Evolutionary conservation across 2,797 vertebrate genomes (phyloP).

Genomic region (Pyrocephalus nanus): DNA sequence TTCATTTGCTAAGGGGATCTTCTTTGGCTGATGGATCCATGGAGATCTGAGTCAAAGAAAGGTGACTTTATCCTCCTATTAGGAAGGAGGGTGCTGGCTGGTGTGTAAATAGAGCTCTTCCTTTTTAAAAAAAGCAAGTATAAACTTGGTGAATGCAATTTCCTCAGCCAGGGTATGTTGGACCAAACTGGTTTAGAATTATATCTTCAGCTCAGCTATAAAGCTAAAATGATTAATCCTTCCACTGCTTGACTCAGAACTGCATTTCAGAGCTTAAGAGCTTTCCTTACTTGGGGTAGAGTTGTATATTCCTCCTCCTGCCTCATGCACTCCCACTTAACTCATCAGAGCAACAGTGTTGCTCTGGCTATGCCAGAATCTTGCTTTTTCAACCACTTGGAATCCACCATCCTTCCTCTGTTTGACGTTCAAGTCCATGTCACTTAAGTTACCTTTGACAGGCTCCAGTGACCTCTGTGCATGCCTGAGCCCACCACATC

Average conservation of each 20-base stretch:
- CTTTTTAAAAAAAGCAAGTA: not conserved
- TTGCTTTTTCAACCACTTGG: not conserved
- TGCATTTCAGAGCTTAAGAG: not conserved
- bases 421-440: not conserved
- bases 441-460: not conserved
- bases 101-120: not conserved
- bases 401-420: not conserved
- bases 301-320: not conserved
- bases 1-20: not conserved
- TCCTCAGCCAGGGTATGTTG: not conserved
- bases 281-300: not conserved
- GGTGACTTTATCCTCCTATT: not conserved
- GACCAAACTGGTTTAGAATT: not conserved
- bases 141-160: not conserved
- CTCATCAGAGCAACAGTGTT: not conserved
- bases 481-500: not conserved
- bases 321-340: not conserved
- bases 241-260: not conserved
- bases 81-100: accelerated
- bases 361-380: not conserved
- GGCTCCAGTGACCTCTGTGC: not conserved
- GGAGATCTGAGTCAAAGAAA: not conserved
- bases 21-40: not conserved
- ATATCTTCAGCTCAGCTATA: not conserved
- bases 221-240: not conserved